A percentile compares a stretch with the other conserved stretches of the same genome.
These are phyloP conservation scores for Malurus elegans DNA, from an alignment of 2,113 vertebrate genomes.

Conservation along the genomic window DNA sequence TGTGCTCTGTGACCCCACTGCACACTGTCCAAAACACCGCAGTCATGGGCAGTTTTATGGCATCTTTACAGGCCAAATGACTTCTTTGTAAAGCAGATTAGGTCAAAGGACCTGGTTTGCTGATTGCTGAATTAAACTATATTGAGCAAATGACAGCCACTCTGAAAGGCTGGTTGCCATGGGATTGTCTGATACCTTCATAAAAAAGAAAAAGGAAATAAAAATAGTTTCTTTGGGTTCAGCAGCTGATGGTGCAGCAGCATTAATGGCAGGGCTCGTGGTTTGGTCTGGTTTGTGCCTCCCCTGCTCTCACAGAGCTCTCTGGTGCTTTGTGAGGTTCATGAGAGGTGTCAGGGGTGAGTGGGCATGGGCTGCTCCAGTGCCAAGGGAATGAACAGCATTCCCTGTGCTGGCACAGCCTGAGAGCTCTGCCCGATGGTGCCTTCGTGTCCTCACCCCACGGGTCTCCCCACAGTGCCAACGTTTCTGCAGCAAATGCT, in stretches of 20 bases:
- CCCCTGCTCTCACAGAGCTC: background rate
- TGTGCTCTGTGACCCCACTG: background rate
- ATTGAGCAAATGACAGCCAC: background rate
- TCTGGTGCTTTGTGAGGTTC: background rate
- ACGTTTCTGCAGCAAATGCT: background rate
- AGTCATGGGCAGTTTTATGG: background rate
- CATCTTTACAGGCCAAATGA: background rate
- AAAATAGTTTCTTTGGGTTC: background rate
- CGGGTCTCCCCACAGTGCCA: background rate
- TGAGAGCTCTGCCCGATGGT: background rate
- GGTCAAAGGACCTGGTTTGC: background rate
- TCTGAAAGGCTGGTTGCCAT: background rate
- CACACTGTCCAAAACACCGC: background rate
- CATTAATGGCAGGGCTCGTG: background rate
- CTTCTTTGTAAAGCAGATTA: background rate
- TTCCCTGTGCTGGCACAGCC: background rate
- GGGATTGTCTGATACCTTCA: background rate
- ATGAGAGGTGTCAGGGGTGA: background rate
- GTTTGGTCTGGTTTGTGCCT: background rate
- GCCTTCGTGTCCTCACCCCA: background rate
- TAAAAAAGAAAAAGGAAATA: background rate
- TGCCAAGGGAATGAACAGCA: accelerated
- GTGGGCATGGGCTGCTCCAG: accelerated
- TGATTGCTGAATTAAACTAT: background rate
- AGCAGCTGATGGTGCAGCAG: background rate